These are phyloP conservation scores for Pseudopipra pipra DNA, from an alignment of 2,113 vertebrate species.

Conservation along the genomic window DNA sequence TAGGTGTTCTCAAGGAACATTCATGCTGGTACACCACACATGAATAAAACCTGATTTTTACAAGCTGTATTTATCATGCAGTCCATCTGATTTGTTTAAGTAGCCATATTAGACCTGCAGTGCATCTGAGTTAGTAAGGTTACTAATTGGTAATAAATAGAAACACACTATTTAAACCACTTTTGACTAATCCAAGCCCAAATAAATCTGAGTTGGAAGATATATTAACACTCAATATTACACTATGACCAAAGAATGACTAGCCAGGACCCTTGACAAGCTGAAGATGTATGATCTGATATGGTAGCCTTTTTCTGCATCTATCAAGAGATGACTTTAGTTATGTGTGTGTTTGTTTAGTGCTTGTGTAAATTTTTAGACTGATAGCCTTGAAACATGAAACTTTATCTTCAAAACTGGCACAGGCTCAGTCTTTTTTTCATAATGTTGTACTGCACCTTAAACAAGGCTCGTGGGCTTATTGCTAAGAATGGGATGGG, in stretches of 20 bases:
- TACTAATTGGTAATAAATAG: neutral
- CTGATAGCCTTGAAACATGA: neutral
- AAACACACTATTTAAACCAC: neutral
- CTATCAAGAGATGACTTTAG: neutral
- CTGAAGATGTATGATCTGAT: neutral
- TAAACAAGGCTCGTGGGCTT: neutral
- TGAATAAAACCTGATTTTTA: neutral
- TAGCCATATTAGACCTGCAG: neutral
- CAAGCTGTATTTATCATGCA: neutral
- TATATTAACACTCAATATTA: slow-evolving; percentile 49
- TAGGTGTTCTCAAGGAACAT: neutral
- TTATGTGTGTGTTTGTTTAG: neutral
- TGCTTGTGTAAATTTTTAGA: neutral
- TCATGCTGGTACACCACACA: neutral
- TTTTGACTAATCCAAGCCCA: slow-evolving; percentile 1
- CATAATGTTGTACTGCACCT: neutral
- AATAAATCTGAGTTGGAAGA: slow-evolving; percentile 3
- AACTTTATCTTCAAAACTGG: neutral
- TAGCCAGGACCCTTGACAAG: neutral
- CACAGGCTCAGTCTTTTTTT: neutral
- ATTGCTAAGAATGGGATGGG: neutral
- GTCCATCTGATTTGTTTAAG: slow-evolving; percentile 1
- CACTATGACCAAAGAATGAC: neutral
- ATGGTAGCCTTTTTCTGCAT: neutral
- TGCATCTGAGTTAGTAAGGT: neutral